These are phyloP conservation scores for Sorex fumeus DNA, from an alignment of 2,113 vertebrate species.

Conservation along the genomic window DNA sequence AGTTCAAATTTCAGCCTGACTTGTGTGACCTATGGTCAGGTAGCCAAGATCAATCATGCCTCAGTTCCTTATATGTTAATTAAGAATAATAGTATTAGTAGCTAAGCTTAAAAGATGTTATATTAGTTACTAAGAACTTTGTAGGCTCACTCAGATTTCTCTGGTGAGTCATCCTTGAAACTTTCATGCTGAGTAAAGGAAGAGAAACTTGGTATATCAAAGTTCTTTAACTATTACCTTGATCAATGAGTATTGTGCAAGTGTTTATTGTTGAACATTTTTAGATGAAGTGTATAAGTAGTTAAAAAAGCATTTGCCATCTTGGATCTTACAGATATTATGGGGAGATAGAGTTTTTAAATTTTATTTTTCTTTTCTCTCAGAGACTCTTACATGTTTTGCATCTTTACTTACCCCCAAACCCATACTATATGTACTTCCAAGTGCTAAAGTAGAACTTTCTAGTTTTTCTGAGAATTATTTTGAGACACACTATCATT, in stretches of 20 bases:
- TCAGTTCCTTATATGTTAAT: conserved; percentile 1
- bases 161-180: neutral
- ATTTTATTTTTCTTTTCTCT: neutral
- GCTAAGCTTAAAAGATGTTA: neutral
- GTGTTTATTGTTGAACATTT: neutral
- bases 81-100: neutral
- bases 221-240: neutral
- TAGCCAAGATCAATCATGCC: conserved; percentile 28
- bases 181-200: conserved; percentile 24
- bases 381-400: neutral
- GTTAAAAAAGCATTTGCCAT: neutral
- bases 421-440: neutral
- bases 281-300: neutral
- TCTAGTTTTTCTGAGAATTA: conserved; percentile 35
- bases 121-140: neutral
- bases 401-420: neutral
- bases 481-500: neutral
- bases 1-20: neutral
- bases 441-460: neutral
- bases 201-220: conserved; percentile 38
- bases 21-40: conserved; percentile 14
- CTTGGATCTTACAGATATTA: neutral
- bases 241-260: neutral
- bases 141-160: conserved; percentile 8
- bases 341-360: neutral